These are phyloP conservation scores for Pseudomyrmex flavicornis DNA, from an alignment of 1,140 invertebrate genomes.

Conservation along the genomic window DNA sequence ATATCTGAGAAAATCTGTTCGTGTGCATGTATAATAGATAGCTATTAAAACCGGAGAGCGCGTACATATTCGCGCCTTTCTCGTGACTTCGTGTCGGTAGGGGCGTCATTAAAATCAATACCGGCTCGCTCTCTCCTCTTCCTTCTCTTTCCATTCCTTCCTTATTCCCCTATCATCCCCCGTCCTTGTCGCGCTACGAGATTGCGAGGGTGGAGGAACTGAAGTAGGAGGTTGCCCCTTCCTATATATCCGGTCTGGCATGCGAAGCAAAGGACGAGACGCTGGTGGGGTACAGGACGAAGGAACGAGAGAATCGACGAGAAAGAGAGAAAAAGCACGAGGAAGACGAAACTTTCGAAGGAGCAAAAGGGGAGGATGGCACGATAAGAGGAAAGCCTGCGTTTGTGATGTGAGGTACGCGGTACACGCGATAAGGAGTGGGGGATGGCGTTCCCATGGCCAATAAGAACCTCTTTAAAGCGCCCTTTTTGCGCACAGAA, in stretches of 20 bases:
- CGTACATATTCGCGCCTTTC: conserved; percentile 81
- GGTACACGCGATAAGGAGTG: conserved; percentile 77
- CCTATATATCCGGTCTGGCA: conserved; percentile 48
- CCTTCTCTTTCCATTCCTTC: conserved; percentile 60
- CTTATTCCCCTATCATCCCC: conserved; percentile 56
- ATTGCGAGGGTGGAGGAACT: conserved; percentile 40
- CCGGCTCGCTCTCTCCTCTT: conserved; percentile 78
- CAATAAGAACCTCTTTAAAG: conserved; percentile 85
- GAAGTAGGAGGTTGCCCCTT: conserved; percentile 64
- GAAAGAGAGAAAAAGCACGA: conserved; percentile 58
- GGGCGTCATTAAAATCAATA: conserved; percentile 86
- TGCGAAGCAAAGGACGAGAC: conserved; percentile 52
- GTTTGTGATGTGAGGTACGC: conserved; percentile 78
- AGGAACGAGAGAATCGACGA: conserved; percentile 57
- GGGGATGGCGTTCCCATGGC: conserved; percentile 80
- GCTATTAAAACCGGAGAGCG: conserved; percentile 76
- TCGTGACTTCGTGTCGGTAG: conserved; percentile 80
- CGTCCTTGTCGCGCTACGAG: conserved; percentile 59
- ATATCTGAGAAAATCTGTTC: not conserved
- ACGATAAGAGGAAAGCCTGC: conserved; percentile 78
- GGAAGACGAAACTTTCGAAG: conserved; percentile 45
- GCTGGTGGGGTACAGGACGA: conserved; percentile 54
- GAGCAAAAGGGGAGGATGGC: conserved; percentile 52
- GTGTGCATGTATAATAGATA: conserved; percentile 39
- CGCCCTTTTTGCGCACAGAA: conserved; percentile 79